Evolutionary conservation across 2,888 invertebrate genomes (phyloP).

Genomic region (Spilosoma lubricipeda): DNA sequence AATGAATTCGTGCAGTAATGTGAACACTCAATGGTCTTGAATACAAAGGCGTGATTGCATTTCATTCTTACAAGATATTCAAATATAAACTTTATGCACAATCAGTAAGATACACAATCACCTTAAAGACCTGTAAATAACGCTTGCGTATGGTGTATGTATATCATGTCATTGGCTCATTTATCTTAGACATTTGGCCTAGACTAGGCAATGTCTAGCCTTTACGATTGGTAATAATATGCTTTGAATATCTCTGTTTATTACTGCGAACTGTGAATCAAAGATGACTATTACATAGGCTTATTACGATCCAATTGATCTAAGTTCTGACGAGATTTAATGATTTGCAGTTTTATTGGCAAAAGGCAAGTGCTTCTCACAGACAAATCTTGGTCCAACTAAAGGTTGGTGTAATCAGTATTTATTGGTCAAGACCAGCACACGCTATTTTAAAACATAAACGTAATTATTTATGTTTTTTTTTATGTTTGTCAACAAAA

Average conservation of each 20-base stretch:
- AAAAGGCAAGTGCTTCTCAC: constrained; percentile 45
- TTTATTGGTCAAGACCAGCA: background rate
- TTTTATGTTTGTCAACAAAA: too few relatives aligned
- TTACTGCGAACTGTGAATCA: constrained; percentile 14
- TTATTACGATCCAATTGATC: constrained; percentile 26
- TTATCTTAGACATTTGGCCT: constrained; percentile 67
- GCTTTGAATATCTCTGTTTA: constrained; percentile 39
- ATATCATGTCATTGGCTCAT: constrained; percentile 75
- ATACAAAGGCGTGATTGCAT: constrained; percentile 55
- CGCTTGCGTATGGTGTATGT: constrained; percentile 43
- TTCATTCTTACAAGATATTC: constrained; percentile 26
- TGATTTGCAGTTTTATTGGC: constrained; percentile 30
- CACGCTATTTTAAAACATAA: background rate
- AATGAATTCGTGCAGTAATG: constrained; percentile 75
- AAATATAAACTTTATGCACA: constrained; percentile 33
- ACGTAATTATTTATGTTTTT: background rate
- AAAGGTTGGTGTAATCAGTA: constrained; percentile 6
- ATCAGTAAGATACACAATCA: constrained; percentile 30
- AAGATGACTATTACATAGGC: constrained; percentile 31
- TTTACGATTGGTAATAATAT: constrained; percentile 52
- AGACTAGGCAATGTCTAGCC: constrained; percentile 40
- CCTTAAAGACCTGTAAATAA: constrained; percentile 29
- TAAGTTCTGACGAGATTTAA: constrained; percentile 30
- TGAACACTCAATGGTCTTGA: constrained; percentile 74
- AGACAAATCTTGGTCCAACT: constrained; percentile 17